These are phyloP conservation scores for Xestia ashworthii DNA, from an alignment of 2,888 invertebrate genomes.

Conservation along the genomic window DNA sequence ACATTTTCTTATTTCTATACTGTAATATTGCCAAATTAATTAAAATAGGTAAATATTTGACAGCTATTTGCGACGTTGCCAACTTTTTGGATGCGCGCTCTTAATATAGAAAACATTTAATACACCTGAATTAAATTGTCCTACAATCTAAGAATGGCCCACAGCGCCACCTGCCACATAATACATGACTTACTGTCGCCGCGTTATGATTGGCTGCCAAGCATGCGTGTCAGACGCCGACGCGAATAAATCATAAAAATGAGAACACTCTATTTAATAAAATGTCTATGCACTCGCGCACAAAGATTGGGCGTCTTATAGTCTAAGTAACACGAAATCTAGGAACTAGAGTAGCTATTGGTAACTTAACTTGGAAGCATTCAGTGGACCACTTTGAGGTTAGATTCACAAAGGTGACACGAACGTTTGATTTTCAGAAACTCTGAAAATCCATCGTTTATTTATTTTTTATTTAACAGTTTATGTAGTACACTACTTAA, in stretches of 20 bases:
- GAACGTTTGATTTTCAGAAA: too few species aligned
- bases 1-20: too few species aligned
- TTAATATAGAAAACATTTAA: neutral
- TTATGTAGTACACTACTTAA: too few species aligned
- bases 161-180: constrained; percentile 38
- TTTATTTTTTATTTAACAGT: too few species aligned
- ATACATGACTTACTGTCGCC: constrained; percentile 37
- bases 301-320: neutral
- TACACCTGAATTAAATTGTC: neutral
- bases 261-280: constrained; percentile 27
- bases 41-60: too few species aligned
- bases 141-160: constrained; percentile 16
- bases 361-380: neutral
- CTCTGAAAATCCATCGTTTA: neutral
- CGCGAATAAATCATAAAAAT: constrained; percentile 43
- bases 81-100: neutral
- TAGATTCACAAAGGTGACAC: neutral
- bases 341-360: neutral
- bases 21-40: too few species aligned
- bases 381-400: neutral
- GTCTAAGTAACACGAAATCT: neutral
- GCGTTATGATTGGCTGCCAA: constrained; percentile 55
- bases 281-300: constrained; percentile 11
- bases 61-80: too few species aligned
- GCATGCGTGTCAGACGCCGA: constrained; percentile 13